Evolutionary conservation across 2,113 vertebrate genomes (phyloP).

Genomic region (Falco punctatus): DNA sequence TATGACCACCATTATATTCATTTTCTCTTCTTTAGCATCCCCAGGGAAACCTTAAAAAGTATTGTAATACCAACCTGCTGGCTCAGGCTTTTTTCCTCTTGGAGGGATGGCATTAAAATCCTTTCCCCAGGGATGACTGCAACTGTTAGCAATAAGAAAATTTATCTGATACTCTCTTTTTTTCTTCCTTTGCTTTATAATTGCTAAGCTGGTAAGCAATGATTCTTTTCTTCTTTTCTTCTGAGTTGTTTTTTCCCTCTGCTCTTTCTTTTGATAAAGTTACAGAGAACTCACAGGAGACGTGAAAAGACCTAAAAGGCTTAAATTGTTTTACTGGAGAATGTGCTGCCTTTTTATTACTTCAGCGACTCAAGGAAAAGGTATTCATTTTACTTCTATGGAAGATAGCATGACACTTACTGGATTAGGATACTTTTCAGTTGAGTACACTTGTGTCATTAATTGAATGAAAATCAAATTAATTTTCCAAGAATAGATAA

Average conservation of each 20-base stretch:
- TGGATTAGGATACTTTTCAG: conserved; percentile 10
- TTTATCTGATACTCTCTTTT: conserved; percentile 26
- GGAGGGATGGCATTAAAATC: conserved; percentile 35
- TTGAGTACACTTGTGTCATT: conserved; percentile 2
- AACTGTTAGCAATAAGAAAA: conserved; percentile 42
- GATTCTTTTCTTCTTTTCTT: conserved; percentile 51
- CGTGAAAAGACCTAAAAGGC: conserved; percentile 40
- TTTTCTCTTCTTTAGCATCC: conserved; percentile 14
- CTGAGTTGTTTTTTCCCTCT: conserved; percentile 46
- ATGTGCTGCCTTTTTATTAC: conserved; percentile 35
- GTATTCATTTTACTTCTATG: not conserved
- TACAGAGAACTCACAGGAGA: conserved; percentile 8
- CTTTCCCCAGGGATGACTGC: conserved; percentile 40
- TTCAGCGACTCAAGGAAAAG: conserved; percentile 16
- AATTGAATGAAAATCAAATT: conserved; percentile 27
- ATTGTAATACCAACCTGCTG: conserved; percentile 52
- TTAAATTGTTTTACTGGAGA: conserved; percentile 65
- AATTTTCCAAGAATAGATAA: conserved; percentile 1
- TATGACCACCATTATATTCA: not conserved
- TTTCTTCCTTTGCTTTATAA: conserved; percentile 43
- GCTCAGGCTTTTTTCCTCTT: conserved; percentile 35
- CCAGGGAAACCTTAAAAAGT: conserved; percentile 47
- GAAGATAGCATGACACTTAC: not conserved
- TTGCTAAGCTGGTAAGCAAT: conserved; percentile 48
- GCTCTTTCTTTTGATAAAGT: conserved; percentile 52